Evolutionary conservation across 1,140 invertebrate species (phyloP), one percentile per base, ranked within the genome.

Genomic region (Lordiphosa collinella): DNA sequence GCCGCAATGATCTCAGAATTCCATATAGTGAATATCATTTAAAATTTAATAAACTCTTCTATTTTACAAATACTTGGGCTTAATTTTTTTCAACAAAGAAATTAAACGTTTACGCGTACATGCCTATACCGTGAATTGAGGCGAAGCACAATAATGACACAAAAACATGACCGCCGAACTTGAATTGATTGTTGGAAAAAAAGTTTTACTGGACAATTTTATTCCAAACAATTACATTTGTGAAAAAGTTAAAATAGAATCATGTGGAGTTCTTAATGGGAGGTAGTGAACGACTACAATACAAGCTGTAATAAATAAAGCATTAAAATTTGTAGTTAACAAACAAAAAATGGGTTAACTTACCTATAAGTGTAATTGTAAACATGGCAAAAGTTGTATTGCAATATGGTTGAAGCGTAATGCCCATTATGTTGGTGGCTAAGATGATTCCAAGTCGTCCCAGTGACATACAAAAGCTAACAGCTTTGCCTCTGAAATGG

Each of bases 371-470:
- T 10, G 65, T 48, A 10, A 62, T 16, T 3, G 79, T 87, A 22
- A 86, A 69, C 11, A 87, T 65, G 4, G 59, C 76, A 57, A 87
- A 92, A 5, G 90, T 91, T 10, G 86, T 80, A 2, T 90, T 90
- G 64, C 92, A 92, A 63, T 90, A 89, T 7, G 89, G 88, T 16
- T 90, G 88, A 7, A 92, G 70, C 66, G 92, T 89, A 11, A 90
- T 38, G 0, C 91, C 92, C 35, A 92, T 90, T 3, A 92, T 52
- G 59, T 92, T 92, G 31, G 91, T 91, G 3, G 90, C 90, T 3
- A 90, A 78, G 82, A 92, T 91, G 4, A 91, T 91, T 2, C 92
- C 92, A 2, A 92, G 79, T 11, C 92, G 88, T 4, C 92, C 92
- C 64, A 90, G 88, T 67, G 92, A 91, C 89, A 93, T 90, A 5